Evolutionary conservation across 2,888 invertebrate genomes (phyloP).

Genomic region (Ormyrus pomaceus): DNA sequence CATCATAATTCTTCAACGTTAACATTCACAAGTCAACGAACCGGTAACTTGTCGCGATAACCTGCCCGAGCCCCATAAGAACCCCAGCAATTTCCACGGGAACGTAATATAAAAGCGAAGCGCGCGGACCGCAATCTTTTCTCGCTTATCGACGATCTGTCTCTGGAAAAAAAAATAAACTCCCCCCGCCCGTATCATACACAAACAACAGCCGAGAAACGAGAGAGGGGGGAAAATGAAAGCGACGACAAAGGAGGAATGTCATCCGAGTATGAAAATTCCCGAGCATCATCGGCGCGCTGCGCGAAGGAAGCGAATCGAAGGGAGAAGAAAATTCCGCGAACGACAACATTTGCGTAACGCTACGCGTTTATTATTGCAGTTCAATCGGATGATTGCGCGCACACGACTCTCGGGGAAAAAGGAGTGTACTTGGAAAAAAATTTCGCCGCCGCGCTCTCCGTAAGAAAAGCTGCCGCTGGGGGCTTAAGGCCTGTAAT

Average conservation of each 20-base stretch:
- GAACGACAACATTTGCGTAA: not conserved
- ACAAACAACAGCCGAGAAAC: not conserved
- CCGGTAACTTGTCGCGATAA: too few species aligned
- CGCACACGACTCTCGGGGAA: not conserved
- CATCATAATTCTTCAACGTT: too few species aligned
- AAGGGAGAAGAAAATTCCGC: not conserved
- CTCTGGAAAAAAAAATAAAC: slow-evolving; percentile 5
- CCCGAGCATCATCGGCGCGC: not conserved
- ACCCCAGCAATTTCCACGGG: too few species aligned
- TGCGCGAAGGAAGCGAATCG: not conserved
- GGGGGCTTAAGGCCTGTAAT: not conserved
- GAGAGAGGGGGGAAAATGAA: not conserved
- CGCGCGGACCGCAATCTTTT: not conserved
- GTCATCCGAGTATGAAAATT: slow-evolving; percentile 14
- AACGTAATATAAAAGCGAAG: not conserved
- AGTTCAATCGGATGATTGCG: not conserved
- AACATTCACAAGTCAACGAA: too few species aligned
- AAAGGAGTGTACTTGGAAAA: not conserved
- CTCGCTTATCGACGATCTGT: not conserved
- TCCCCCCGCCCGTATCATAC: too few species aligned
- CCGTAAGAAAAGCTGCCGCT: not conserved
- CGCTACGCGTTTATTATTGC: not conserved
- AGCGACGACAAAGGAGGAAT: not conserved
- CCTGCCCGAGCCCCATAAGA: too few species aligned
- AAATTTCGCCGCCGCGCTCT: too few species aligned